phyloP scores from a whole-genome alignment of 2,888 invertebrate genomes.

The Dryomyza anilis region DNA sequence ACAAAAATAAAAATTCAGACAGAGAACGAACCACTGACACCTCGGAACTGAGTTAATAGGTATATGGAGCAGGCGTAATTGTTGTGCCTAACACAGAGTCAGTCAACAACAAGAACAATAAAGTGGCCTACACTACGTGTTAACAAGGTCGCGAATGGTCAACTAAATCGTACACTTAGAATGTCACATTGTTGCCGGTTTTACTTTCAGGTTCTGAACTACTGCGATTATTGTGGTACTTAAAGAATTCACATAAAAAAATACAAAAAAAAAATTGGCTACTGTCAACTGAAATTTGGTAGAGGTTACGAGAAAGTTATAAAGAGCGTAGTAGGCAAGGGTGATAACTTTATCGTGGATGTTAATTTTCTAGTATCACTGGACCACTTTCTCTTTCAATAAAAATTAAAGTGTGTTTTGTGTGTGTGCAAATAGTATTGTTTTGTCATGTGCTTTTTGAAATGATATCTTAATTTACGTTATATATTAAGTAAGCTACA shows the following conservation, averaged over 20 bases:
- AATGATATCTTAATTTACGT: not conserved
- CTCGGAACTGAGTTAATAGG: conserved; percentile 17
- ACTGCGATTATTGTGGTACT: too few species aligned
- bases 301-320: not conserved
- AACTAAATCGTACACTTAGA: not conserved
- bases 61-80: conserved; percentile 26
- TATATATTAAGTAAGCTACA: too few species aligned
- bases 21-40: not conserved
- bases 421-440: not conserved
- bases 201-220: conserved; percentile 11
- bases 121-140: not conserved
- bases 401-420: too few species aligned
- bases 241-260: too few species aligned
- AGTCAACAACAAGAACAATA: not conserved
- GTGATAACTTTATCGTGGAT: not conserved
- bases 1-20: not conserved
- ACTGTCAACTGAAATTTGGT: too few species aligned
- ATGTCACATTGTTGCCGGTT: not conserved
- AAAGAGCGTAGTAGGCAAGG: not conserved
- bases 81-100: conserved; percentile 2
- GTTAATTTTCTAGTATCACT: not conserved
- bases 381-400: conserved; percentile 5
- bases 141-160: not conserved
- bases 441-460: too few species aligned
- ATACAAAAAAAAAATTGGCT: too few species aligned